Evolutionary conservation across 2,888 invertebrate species (phyloP), one percentile per base, ranked within the genome.

Genomic region (Rhyacophila evoluta): DNA sequence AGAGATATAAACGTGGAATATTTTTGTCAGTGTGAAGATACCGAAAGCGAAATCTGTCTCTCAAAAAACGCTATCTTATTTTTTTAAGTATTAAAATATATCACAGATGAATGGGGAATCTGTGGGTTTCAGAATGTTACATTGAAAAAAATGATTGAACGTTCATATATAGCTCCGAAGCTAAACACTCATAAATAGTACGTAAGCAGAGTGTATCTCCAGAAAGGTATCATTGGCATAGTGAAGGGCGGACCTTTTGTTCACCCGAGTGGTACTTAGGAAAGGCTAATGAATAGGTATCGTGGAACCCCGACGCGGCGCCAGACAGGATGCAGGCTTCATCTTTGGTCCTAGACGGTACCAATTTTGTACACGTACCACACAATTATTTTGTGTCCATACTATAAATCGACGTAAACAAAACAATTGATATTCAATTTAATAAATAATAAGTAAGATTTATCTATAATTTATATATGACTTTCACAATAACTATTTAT

Each of bases 281-380:
- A 10, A 55, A 55, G 55, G 19, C 55, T 55, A 25, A 55, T 55
- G 55, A 55, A 55, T 55, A 55, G 55, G 55, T 55, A 55, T 55
- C 55, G 19, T 55, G 55, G 55, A 55, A 55, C 55, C 55, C 55
- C 55, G 55, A 19, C 25, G 55, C 55, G 55, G 55, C 55, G 55
- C 55, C 55, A 55, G 55, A 55, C 55, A 55, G 55, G 55, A 55
- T 55, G 55, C 55, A 55, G 55, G 55, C 6, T 55, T 55, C 55
- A 55, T 55, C 19, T 55, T 55, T 19, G 55, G 55, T 55, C 55
- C 55, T 55, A 55, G 55, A 55, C 55, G 19, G 55, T 55, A 55
- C 19, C 55, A 55, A 55, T 55, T 55, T 55, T 6, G 55, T 55
- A 55, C 55, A 55, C 55, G 55, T 55, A 55, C 25, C 19, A 19